Conservation (phyloP, 1,140 invertebrate genomes). For the Littorina saxatilis region DNA sequence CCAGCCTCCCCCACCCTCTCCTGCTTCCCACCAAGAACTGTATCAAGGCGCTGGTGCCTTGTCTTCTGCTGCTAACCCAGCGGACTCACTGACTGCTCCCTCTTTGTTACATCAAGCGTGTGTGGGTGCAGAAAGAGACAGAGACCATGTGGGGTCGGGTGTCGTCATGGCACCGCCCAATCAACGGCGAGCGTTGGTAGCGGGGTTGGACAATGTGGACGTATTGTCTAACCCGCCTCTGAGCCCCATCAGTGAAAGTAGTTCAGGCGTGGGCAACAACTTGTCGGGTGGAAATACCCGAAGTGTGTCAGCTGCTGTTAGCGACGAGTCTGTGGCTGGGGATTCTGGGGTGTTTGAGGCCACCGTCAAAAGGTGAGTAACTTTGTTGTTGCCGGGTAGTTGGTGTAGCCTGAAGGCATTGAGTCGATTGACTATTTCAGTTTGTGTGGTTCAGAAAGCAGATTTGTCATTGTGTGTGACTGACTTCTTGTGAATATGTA, state of each 20-base stretch:
- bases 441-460: too few species aligned
- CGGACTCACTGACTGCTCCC: background rate
- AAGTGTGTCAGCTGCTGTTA: conserved; percentile 92
- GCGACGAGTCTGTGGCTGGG: conserved; percentile 96
- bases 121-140: background rate
- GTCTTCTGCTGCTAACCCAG: background rate
- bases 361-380: conserved; percentile 78
- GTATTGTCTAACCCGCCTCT: conserved; percentile 79
- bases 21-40: conserved; percentile 10
- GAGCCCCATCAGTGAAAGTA: conserved; percentile 82
- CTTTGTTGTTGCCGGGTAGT: background rate
- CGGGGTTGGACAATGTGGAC: conserved; percentile 54
- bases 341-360: conserved; percentile 98
- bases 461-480: too few species aligned
- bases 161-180: background rate
- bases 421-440: too few species aligned
- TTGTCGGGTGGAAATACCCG: conserved; percentile 72
- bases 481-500: too few species aligned
- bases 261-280: conserved; percentile 74
- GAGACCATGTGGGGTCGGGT: background rate
- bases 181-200: conserved; percentile 1
- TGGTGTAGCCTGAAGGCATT: too few species aligned
- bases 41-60: conserved; percentile 9
- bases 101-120: conserved; percentile 9
- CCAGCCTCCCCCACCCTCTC: conserved; percentile 14